These are phyloP conservation scores for Diaperis boleti DNA, from an alignment of 2,888 invertebrate genomes.

Conservation along the genomic window DNA sequence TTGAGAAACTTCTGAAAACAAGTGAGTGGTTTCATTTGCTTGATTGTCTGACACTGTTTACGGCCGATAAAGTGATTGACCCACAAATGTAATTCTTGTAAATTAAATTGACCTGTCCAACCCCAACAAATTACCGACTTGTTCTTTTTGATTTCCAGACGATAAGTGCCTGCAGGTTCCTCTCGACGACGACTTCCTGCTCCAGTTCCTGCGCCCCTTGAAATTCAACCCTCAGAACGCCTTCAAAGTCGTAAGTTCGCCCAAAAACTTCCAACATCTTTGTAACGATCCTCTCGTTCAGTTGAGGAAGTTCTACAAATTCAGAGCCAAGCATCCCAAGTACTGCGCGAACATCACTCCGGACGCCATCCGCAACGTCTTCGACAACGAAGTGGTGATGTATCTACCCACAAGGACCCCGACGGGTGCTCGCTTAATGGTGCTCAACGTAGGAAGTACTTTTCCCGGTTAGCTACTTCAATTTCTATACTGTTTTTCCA, in stretches of 20 bases:
- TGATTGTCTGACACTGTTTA: too few species aligned
- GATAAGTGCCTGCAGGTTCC: conserved; percentile 75
- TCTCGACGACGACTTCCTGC: conserved; percentile 77
- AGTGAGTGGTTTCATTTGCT: too few species aligned
- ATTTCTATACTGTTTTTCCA: conserved; percentile 57
- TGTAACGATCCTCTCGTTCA: conserved; percentile 61
- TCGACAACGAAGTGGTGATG: conserved; percentile 75
- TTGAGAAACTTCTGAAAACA: too few species aligned
- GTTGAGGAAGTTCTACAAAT: conserved; percentile 81
- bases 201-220: conserved; percentile 86
- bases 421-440: conserved; percentile 76
- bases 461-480: not conserved
- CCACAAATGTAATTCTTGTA: too few species aligned
- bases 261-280: conserved; percentile 7
- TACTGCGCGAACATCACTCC: conserved; percentile 75
- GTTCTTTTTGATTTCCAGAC: conserved; percentile 67
- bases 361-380: conserved; percentile 71
- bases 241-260: conserved; percentile 75
- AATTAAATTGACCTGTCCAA: too few species aligned
- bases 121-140: too few species aligned
- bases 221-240: conserved; percentile 89
- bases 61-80: too few species aligned
- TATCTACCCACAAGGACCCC: conserved; percentile 78
- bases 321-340: conserved; percentile 73
- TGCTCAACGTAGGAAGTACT: conserved; percentile 80